A percentile compares a stretch with the other conserved stretches of the same genome.
Evolutionary conservation across 2,888 invertebrate genomes (phyloP).

Genomic region (Drepana falcataria): DNA sequence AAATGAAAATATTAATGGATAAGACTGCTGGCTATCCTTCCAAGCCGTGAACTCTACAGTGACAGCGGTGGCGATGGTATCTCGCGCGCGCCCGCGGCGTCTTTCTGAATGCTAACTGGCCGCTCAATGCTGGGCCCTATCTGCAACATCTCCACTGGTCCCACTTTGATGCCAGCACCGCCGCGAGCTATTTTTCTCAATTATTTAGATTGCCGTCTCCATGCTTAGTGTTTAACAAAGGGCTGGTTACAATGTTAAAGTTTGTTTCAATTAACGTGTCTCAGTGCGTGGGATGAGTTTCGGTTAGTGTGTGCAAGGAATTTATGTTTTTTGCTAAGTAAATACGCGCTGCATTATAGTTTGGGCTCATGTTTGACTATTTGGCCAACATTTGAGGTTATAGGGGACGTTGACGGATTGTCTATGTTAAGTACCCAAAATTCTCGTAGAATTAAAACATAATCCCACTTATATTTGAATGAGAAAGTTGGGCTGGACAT

Average conservation of each 20-base stretch:
- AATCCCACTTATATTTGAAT: no score
- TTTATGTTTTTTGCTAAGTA: background rate
- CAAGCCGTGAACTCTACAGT: constrained; percentile 12
- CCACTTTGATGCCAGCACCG: constrained; percentile 54
- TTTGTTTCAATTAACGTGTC: constrained; percentile 3
- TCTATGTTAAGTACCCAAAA: no score
- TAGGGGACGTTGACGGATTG: no score
- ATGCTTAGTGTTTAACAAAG: constrained; percentile 48
- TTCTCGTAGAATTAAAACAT: no score
- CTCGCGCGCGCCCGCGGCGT: constrained; percentile 66
- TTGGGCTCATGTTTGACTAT: no score
- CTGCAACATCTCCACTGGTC: constrained; percentile 51
- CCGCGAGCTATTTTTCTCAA: constrained; percentile 66
- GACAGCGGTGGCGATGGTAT: constrained; percentile 62
- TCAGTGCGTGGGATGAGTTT: background rate
- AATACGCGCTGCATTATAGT: background rate
- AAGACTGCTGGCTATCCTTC: background rate
- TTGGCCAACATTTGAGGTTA: no score
- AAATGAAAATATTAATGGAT: background rate
- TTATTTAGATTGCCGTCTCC: constrained; percentile 63
- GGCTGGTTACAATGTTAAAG: constrained; percentile 5
- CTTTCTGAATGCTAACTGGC: constrained; percentile 75
- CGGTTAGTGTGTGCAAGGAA: background rate
- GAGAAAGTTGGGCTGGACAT: no score
- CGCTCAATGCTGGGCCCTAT: constrained; percentile 57